Conservation (phyloP, 2,888 invertebrate species). For the Neoascia interrupta region DNA sequence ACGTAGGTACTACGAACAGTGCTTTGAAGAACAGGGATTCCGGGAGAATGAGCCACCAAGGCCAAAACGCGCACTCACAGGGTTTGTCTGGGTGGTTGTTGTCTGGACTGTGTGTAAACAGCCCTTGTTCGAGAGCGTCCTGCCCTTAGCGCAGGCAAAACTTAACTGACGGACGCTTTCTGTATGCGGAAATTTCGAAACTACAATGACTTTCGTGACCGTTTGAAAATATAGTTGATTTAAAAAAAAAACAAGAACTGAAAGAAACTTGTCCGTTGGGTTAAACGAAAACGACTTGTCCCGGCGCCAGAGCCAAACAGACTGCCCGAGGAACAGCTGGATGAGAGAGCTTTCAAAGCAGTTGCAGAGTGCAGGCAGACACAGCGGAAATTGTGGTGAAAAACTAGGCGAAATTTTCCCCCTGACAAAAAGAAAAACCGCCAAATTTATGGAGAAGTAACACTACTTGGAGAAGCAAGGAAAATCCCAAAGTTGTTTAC, state of each 20-base stretch:
- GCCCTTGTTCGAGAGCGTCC: neutral
- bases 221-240: too few relatives aligned
- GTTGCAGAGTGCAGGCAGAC: too few relatives aligned
- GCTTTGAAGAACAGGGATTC: neutral
- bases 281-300: slow-evolving; percentile 62
- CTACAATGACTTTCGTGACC: slow-evolving; percentile 38
- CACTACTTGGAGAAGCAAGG: slow-evolving; percentile 12
- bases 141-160: slow-evolving; percentile 8
- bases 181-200: slow-evolving; percentile 10
- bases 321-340: slow-evolving; percentile 61
- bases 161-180: slow-evolving; percentile 15
- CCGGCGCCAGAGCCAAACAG: slow-evolving; percentile 68
- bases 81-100: too few relatives aligned
- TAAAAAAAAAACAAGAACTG: slow-evolving; percentile 61
- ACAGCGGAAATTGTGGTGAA: slow-evolving; percentile 28
- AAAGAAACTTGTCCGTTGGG: slow-evolving; percentile 41
- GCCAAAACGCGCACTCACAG: neutral
- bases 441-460: slow-evolving; percentile 9
- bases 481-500: slow-evolving; percentile 24
- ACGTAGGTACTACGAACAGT: neutral
- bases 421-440: neutral
- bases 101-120: slow-evolving; percentile 11
- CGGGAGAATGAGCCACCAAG: neutral
- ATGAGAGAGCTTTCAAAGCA: slow-evolving; percentile 40
- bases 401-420: slow-evolving; percentile 33